Percentiles rank a stretch among this genome's conserved stretches.
These are phyloP conservation scores for Rhynchopsitta pachyrhyncha DNA, from an alignment of 2,113 vertebrate genomes.

Conservation along the genomic window DNA sequence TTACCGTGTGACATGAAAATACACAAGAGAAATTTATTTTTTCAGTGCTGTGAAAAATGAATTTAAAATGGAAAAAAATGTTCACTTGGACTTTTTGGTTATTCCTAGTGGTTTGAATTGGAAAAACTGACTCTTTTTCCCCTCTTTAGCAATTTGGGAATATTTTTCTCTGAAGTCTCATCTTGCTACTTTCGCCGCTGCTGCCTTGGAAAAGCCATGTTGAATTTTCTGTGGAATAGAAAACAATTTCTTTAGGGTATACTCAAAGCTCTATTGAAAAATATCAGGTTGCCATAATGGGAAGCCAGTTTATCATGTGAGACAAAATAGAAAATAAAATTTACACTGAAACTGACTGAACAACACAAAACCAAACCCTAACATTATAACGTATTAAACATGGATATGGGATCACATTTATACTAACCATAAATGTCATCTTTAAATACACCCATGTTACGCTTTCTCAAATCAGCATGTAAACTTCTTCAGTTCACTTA, in stretches of 20 bases:
- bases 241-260: background rate
- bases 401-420: background rate
- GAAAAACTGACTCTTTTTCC: background rate
- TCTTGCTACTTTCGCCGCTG: background rate
- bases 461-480: background rate
- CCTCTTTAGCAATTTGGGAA: accelerated
- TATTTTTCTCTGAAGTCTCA: background rate
- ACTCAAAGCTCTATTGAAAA: background rate
- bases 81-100: background rate
- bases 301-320: background rate
- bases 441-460: background rate
- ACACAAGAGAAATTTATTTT: background rate
- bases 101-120: background rate
- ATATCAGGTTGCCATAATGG: background rate
- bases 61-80: background rate
- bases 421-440: background rate
- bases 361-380: background rate
- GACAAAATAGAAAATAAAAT: background rate
- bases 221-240: background rate
- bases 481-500: background rate
- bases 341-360: background rate
- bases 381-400: background rate
- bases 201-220: background rate
- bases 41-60: background rate
- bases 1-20: background rate